Conservation (phyloP, 2,888 invertebrate species). For the Phalera bucephala region DNA sequence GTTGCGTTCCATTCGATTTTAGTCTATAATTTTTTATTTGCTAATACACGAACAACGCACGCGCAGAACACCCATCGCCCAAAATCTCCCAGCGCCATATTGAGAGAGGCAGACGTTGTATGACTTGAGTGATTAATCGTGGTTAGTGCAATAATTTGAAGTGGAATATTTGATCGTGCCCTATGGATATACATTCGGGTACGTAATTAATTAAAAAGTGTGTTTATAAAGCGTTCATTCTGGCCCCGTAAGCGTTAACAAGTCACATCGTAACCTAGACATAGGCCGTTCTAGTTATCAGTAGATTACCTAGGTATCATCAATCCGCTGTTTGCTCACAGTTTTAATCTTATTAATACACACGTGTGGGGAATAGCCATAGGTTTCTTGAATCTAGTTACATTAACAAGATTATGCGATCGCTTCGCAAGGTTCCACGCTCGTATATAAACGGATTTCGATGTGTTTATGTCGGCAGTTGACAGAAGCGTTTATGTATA, state of each 20-base stretch:
- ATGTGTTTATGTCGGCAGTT: constrained; percentile 85
- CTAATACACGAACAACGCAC: constrained; percentile 77
- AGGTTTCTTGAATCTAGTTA: constrained; percentile 92
- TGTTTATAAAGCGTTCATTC: constrained; percentile 47
- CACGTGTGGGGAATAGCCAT: constrained; percentile 85
- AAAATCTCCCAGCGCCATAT: constrained; percentile 88
- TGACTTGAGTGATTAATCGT: constrained; percentile 82
- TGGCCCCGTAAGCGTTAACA: constrained; percentile 51
- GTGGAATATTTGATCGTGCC: constrained; percentile 81
- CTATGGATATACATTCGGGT: constrained; percentile 84
- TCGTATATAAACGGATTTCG: constrained; percentile 84
- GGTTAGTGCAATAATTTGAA: constrained; percentile 82
- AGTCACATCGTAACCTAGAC: constrained; percentile 84
- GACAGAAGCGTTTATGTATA: constrained; percentile 85
- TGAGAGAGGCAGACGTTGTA: constrained; percentile 89
- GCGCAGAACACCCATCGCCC: constrained; percentile 81
- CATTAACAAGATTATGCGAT: constrained; percentile 88
- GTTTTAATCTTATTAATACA: constrained; percentile 87
- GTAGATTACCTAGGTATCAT: constrained; percentile 83
- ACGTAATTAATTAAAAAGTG: constrained; percentile 73
- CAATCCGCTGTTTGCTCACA: constrained; percentile 84
- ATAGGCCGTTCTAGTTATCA: constrained; percentile 85
- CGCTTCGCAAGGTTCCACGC: constrained; percentile 82
- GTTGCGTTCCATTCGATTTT: constrained; percentile 43
- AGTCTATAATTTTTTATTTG: constrained; percentile 64